Conservation (phyloP, 2,797 vertebrate species). For the Remorina albescens region DNA sequence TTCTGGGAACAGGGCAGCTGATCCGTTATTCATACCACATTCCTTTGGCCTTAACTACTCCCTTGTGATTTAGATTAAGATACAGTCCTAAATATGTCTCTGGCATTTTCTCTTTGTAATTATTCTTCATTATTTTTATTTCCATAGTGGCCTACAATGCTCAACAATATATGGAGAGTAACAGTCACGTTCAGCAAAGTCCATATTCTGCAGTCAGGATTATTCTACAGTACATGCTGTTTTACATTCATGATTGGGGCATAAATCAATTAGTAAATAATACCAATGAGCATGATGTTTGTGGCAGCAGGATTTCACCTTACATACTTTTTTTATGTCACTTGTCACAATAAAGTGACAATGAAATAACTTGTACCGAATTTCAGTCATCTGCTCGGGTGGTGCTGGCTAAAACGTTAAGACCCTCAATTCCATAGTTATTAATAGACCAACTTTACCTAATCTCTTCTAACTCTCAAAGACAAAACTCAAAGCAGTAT, state of each 20-base stretch:
- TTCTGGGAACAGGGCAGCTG: not conserved
- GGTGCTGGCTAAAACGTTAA: constrained; percentile 10
- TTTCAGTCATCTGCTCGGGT: constrained; percentile 15
- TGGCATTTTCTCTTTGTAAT: constrained; percentile 18
- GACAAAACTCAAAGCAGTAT: not conserved
- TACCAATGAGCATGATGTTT: not conserved
- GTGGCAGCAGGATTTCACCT: not conserved
- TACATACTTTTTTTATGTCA: constrained; percentile 10
- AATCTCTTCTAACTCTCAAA: constrained; percentile 21
- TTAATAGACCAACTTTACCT: not conserved
- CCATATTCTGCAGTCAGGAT: not conserved
- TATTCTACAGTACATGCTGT: not conserved
- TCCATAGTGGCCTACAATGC: not conserved
- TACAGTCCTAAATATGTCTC: constrained; percentile 9
- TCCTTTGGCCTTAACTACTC: constrained; percentile 49
- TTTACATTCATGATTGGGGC: not conserved
- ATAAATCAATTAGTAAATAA: not conserved
- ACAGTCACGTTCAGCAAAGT: not conserved
- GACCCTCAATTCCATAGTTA: constrained; percentile 3
- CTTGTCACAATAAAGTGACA: not conserved
- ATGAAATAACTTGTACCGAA: constrained; percentile 3
- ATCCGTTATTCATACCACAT: constrained; percentile 43
- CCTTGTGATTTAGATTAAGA: constrained; percentile 70
- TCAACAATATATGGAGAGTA: not conserved
- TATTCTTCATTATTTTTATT: not conserved